Percentiles rank a stretch among this genome's conserved stretches.
These are phyloP conservation scores for Ceraclea dissimilis DNA, from an alignment of 2,888 invertebrate species.

Conservation along the genomic window DNA sequence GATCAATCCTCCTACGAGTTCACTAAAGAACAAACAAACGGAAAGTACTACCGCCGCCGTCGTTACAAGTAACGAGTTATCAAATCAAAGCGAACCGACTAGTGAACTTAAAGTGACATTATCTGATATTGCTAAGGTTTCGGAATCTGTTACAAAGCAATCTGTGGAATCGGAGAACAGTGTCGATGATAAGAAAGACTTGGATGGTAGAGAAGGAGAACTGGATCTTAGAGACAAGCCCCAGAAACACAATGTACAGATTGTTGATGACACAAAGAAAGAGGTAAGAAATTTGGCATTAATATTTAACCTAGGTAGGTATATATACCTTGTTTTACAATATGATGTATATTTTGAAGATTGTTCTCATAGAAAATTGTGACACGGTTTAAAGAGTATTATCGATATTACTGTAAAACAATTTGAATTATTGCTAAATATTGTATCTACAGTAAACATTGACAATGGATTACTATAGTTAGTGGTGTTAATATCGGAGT, in stretches of 20 bases:
- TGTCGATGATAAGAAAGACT: slow-evolving; percentile 34
- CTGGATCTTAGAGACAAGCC: slow-evolving; percentile 44
- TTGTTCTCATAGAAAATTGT: too few species aligned
- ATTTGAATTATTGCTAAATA: too few species aligned
- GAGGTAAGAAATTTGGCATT: slow-evolving; percentile 41
- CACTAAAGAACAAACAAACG: slow-evolving; percentile 45
- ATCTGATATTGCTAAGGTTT: slow-evolving; percentile 35
- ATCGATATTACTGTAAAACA: too few species aligned
- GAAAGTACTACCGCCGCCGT: slow-evolving; percentile 15
- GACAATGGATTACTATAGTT: too few species aligned
- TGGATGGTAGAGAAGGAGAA: slow-evolving; percentile 46
- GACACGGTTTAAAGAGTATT: too few species aligned
- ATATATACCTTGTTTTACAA: too few species aligned
- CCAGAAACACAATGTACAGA: slow-evolving; percentile 43
- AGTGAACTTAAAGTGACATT: slow-evolving; percentile 32
- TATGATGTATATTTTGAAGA: too few species aligned
- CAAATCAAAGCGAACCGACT: slow-evolving; percentile 31
- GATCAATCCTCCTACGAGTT: slow-evolving; percentile 41
- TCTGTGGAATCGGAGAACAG: slow-evolving; percentile 28
- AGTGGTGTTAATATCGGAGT: too few species aligned
- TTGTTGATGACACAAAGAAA: slow-evolving; percentile 49
- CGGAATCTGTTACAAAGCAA: slow-evolving; percentile 36
- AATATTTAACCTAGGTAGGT: background rate
- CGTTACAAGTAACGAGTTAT: slow-evolving; percentile 17
- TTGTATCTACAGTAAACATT: too few species aligned